These are phyloP conservation scores for Stratiomys singularior DNA, from an alignment of 2,888 invertebrate species.

Conservation along the genomic window DNA sequence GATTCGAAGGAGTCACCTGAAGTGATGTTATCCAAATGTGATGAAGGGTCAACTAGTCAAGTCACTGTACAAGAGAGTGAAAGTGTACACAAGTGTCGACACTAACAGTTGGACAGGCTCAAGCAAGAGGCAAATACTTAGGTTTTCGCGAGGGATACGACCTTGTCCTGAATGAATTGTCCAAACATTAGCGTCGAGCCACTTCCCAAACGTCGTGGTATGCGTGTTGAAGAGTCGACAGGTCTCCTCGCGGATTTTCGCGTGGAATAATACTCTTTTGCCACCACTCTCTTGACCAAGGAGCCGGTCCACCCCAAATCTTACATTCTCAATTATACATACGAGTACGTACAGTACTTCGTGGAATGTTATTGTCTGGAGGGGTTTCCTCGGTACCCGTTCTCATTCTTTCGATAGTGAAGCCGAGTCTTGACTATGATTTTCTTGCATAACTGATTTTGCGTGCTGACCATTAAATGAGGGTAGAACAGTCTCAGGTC, in stretches of 20 bases:
- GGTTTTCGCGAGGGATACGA: conserved; percentile 34
- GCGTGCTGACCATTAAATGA: conserved; percentile 47
- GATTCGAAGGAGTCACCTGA: not conserved
- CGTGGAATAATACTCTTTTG: not conserved
- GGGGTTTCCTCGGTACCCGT: not conserved
- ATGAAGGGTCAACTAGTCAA: not conserved
- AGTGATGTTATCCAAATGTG: not conserved
- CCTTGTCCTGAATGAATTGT: conserved; percentile 52
- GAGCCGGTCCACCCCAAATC: conserved; percentile 14
- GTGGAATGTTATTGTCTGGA: no score
- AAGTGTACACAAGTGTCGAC: not conserved
- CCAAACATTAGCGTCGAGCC: conserved; percentile 41
- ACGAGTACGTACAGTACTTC: no score
- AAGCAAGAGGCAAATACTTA: not conserved
- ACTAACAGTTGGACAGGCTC: not conserved
- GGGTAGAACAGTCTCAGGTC: conserved; percentile 12
- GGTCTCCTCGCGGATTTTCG: not conserved
- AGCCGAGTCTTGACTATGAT: conserved; percentile 8
- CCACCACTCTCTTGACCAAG: not conserved
- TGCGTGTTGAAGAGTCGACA: not conserved
- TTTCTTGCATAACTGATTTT: conserved; percentile 49
- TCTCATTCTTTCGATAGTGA: not conserved
- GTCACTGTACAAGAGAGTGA: conserved; percentile 29
- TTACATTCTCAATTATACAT: not conserved
- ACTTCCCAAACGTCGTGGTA: not conserved